phyloP scores from a whole-genome alignment of 92 coral and sea anemone genomes.

The Paragorgia papillata region DNA sequence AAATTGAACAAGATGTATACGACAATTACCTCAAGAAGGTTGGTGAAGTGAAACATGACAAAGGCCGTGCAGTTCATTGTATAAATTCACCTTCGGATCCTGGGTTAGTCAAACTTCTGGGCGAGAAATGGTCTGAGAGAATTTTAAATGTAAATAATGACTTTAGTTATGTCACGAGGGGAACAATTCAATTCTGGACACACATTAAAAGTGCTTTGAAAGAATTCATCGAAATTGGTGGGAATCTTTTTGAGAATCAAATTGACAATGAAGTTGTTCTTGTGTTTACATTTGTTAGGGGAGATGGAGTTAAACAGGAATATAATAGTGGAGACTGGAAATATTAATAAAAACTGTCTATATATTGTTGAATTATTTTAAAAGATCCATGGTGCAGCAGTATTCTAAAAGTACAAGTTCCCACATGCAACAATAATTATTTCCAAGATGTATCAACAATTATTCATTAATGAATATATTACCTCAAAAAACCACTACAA shows the following conservation, averaged over 20 bases:
- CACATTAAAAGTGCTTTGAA: conserved; percentile 37
- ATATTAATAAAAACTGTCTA: too few relatives aligned
- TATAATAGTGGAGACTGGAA: neutral
- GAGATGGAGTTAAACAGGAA: conserved; percentile 34
- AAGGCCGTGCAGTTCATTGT: conserved; percentile 35
- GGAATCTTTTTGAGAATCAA: conserved; percentile 4
- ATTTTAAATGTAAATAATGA: conserved; percentile 39
- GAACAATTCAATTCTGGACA: conserved; percentile 37
- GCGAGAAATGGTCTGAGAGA: conserved; percentile 30
- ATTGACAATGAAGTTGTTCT: conserved; percentile 41
- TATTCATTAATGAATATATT: too few relatives aligned
- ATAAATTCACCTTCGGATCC: neutral
- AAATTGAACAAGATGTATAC: conserved; percentile 42
- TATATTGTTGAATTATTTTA: too few relatives aligned
- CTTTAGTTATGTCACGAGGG: conserved; percentile 32
- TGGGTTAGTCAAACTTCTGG: neutral
- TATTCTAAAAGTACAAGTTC: too few relatives aligned
- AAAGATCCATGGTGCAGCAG: too few relatives aligned
- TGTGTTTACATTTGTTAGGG: conserved; percentile 41
- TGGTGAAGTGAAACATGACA: neutral
- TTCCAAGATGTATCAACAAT: too few relatives aligned
- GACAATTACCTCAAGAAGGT: neutral
- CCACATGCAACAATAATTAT: too few relatives aligned
- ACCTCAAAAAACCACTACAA: too few relatives aligned
- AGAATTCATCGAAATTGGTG: conserved; percentile 40